Evolutionary conservation across 2,888 invertebrate genomes (phyloP).

Genomic region (Aleiodes alternator): DNA sequence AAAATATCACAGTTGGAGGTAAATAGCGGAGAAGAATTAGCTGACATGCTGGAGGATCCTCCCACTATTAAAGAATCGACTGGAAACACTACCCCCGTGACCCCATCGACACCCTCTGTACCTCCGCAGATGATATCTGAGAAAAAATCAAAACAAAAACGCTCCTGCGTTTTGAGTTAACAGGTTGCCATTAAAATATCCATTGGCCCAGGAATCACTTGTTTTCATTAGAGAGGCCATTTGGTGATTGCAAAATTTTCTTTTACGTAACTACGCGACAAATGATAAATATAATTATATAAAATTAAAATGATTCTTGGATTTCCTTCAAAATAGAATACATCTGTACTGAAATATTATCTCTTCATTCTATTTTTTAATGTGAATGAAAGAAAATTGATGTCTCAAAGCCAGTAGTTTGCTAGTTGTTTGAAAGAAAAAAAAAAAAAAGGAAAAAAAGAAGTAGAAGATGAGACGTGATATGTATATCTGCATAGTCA

Average conservation of each 20-base stretch:
- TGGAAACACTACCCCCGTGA: constrained; percentile 70
- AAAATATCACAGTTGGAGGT: constrained; percentile 69
- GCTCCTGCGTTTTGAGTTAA: constrained; percentile 73
- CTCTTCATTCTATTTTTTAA: constrained; percentile 5
- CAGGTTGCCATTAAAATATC: constrained; percentile 52
- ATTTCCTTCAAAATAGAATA: too few species aligned
- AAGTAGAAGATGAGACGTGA: constrained; percentile 59
- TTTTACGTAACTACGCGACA: too few species aligned
- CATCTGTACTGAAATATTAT: neutral
- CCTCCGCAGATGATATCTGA: constrained; percentile 67
- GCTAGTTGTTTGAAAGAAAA: constrained; percentile 57
- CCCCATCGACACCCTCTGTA: constrained; percentile 71
- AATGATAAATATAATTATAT: too few species aligned
- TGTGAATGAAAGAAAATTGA: constrained; percentile 4
- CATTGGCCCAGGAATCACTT: neutral
- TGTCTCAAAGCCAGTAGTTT: constrained; percentile 48
- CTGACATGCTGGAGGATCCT: constrained; percentile 74
- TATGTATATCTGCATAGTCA: constrained; percentile 65
- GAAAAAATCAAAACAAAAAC: constrained; percentile 72
- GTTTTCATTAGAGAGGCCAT: neutral
- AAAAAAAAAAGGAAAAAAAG: constrained; percentile 6
- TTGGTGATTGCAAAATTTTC: too few species aligned
- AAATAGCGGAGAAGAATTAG: constrained; percentile 73
- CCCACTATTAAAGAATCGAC: constrained; percentile 68
- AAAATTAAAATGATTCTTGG: constrained; percentile 1